phyloP scores from a whole-genome alignment of 2,888 invertebrate genomes.

The Saturnia japonica region DNA sequence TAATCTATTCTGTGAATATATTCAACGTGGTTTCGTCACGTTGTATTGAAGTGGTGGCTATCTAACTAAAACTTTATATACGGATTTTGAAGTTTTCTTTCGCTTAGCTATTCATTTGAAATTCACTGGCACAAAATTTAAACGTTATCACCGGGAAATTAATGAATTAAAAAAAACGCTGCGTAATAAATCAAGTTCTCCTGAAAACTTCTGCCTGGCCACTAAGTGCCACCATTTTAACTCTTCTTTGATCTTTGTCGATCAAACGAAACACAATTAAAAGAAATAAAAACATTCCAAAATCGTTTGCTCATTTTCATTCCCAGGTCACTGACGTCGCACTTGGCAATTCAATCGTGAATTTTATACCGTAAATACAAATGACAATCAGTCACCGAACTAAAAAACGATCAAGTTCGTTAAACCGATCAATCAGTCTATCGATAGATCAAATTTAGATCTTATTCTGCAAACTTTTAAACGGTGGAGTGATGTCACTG shows the following conservation, averaged over 20 bases:
- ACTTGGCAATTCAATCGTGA: background rate
- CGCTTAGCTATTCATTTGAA: too few relatives aligned
- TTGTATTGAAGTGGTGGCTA: too few relatives aligned
- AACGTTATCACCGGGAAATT: background rate
- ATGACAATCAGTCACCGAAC: background rate
- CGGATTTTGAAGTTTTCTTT: too few relatives aligned
- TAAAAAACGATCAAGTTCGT: slow-evolving; percentile 3
- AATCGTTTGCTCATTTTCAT: background rate
- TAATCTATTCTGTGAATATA: too few relatives aligned
- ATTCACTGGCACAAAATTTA: background rate
- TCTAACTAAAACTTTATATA: too few relatives aligned
- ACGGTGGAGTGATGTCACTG: background rate
- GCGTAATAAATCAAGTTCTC: background rate
- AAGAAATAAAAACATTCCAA: background rate
- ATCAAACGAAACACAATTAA: background rate
- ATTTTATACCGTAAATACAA: background rate
- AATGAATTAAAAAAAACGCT: background rate
- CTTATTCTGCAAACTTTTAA: background rate
- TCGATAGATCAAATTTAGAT: background rate
- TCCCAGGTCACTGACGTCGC: background rate
- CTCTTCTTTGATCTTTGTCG: background rate
- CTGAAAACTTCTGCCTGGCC: background rate
- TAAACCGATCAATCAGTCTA: slow-evolving; percentile 7
- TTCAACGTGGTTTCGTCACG: too few relatives aligned
- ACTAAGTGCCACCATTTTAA: background rate